A percentile compares a stretch with the other conserved stretches of the same genome.
phyloP scores from a whole-genome alignment of 2,113 vertebrate species.

The Pedetes capensis region DNA sequence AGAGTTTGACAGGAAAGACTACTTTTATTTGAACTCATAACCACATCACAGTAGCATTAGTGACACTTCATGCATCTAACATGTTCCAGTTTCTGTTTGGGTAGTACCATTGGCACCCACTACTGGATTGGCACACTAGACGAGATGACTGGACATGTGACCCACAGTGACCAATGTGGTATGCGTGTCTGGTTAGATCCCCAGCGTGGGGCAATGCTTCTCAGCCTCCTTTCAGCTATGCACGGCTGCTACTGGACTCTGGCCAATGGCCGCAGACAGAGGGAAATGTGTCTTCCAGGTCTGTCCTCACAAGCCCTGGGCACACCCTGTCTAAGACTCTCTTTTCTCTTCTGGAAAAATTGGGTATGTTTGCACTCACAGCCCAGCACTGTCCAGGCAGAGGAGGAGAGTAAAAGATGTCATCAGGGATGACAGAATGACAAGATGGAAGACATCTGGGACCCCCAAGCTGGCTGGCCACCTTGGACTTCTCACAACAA shows the following conservation, averaged over 20 bases:
- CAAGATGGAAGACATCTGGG: fast-evolving
- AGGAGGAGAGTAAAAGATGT: background rate
- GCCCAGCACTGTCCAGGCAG: background rate
- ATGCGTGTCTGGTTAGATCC: background rate
- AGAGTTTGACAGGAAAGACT: background rate
- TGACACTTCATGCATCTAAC: background rate
- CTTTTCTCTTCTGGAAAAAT: background rate
- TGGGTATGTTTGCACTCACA: background rate
- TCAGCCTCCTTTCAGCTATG: background rate
- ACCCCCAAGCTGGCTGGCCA: background rate
- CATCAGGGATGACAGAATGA: background rate
- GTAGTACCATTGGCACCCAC: background rate
- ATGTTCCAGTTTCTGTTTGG: background rate
- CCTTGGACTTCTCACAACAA: background rate
- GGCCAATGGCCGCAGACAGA: fast-evolving
- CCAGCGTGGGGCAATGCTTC: fast-evolving
- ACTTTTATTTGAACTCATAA: background rate
- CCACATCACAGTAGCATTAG: background rate
- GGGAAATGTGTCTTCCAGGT: fast-evolving
- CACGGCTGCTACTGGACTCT: background rate
- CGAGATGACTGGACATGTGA: background rate
- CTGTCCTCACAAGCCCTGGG: background rate
- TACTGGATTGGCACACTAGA: too few relatives aligned
- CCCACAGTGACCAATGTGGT: background rate
- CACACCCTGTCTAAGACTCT: fast-evolving